Percentiles rank a stretch among this genome's conserved stretches.
Conservation (phyloP, 2,888 invertebrate species). For the Steromphala cineraria region DNA sequence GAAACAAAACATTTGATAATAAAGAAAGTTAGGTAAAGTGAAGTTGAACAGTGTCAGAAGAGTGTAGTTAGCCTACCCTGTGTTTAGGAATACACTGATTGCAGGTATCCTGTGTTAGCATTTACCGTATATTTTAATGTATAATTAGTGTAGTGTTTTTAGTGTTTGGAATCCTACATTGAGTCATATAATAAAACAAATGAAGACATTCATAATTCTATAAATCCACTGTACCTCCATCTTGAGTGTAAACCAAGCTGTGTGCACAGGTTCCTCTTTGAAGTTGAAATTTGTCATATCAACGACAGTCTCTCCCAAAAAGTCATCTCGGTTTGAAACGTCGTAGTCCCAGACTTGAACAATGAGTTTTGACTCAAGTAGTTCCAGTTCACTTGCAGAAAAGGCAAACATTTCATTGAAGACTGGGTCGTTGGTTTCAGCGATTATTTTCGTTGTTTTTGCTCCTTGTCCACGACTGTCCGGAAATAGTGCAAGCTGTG, state of each 20-base stretch:
- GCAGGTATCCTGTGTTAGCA: no score
- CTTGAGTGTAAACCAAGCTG: slow-evolving; percentile 66
- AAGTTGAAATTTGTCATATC: slow-evolving; percentile 58
- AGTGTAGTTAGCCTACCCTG: no score
- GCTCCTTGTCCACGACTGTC: slow-evolving; percentile 52
- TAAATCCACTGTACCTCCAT: slow-evolving; percentile 58
- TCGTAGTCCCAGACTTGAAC: slow-evolving; percentile 68
- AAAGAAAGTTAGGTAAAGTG: neutral
- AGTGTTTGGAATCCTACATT: no score
- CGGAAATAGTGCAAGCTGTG: slow-evolving; percentile 61
- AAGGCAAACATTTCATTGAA: slow-evolving; percentile 71
- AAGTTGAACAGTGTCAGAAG: neutral
- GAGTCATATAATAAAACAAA: neutral
- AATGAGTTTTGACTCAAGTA: slow-evolving; percentile 53
- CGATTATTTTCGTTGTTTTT: slow-evolving; percentile 52
- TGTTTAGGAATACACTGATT: no score
- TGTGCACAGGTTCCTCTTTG: slow-evolving; percentile 52
- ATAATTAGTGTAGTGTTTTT: no score
- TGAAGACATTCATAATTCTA: neutral
- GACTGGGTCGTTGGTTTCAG: slow-evolving; percentile 59
- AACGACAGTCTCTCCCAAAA: slow-evolving; percentile 67
- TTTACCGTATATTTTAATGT: no score
- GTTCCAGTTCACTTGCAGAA: slow-evolving; percentile 51
- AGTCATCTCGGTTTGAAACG: slow-evolving; percentile 62
- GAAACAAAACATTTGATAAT: no score